phyloP scores from a whole-genome alignment of 2,888 invertebrate species.

The Elgonia sp. region DNA sequence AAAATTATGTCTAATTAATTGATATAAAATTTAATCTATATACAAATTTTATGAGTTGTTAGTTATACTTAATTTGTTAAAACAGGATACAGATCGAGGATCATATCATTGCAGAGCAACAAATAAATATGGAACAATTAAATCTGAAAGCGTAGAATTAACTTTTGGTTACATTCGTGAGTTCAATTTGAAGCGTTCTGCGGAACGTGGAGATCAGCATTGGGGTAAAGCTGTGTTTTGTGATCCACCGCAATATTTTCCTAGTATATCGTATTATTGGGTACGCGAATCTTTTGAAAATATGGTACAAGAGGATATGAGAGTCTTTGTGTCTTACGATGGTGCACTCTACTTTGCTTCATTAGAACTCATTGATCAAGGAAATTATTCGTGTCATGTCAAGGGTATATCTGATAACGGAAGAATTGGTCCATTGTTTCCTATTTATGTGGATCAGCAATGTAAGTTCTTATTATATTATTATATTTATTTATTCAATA shows the following conservation, averaged over 20 bases:
- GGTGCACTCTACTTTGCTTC: slow-evolving; percentile 98
- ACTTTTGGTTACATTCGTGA: slow-evolving; percentile 96
- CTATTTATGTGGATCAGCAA: slow-evolving; percentile 93
- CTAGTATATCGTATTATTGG: slow-evolving; percentile 96
- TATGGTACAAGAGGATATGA: slow-evolving; percentile 96
- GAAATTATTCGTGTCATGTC: slow-evolving; percentile 96
- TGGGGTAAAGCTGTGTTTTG: slow-evolving; percentile 97
- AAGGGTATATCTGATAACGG: slow-evolving; percentile 95
- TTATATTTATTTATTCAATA: too few relatives aligned
- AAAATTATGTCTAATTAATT: not conserved
- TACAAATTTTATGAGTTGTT: too few relatives aligned
- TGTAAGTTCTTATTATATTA: slow-evolving; percentile 88
- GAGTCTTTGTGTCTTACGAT: slow-evolving; percentile 97
- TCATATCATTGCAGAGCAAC: slow-evolving; percentile 96
- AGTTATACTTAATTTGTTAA: not conserved
- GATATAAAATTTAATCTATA: too few relatives aligned
- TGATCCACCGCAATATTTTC: slow-evolving; percentile 97
- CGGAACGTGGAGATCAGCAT: slow-evolving; percentile 95
- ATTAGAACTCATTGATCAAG: slow-evolving; percentile 95
- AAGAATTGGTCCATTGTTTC: slow-evolving; percentile 96
- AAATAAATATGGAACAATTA: slow-evolving; percentile 95
- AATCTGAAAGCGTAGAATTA: slow-evolving; percentile 95
- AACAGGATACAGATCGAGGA: slow-evolving; percentile 92
- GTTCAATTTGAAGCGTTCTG: slow-evolving; percentile 95
- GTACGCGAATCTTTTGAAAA: slow-evolving; percentile 95